A percentile compares a stretch with the other conserved stretches of the same genome.
Evolutionary conservation across 2,797 vertebrate genomes (phyloP).

Genomic region (Mycteria americana): DNA sequence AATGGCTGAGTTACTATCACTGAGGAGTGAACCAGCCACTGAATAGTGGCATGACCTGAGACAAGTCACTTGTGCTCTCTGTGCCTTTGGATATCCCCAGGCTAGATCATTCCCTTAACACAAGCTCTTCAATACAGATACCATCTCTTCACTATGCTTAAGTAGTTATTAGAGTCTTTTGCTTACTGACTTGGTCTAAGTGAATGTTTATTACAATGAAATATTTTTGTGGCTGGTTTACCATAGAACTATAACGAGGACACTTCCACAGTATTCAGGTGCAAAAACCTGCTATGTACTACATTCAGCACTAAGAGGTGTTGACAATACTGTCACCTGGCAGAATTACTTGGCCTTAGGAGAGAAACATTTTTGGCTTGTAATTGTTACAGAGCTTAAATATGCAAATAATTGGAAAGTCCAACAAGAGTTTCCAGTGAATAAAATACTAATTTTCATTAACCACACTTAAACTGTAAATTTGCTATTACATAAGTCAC

Average conservation of each 20-base stretch:
- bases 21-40: not conserved
- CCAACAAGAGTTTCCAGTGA: not conserved
- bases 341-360: not conserved
- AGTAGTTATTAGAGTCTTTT: not conserved
- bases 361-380: not conserved
- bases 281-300: not conserved
- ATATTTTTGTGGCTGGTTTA: not conserved
- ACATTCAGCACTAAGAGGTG: not conserved
- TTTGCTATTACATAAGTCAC: not conserved
- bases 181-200: not conserved
- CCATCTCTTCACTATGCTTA: not conserved
- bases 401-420: not conserved
- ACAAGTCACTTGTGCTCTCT: not conserved
- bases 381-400: constrained; percentile 1
- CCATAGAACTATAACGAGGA: not conserved
- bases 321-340: not conserved
- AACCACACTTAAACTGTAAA: constrained; percentile 5
- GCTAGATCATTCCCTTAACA: not conserved
- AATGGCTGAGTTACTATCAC: not conserved
- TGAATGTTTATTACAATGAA: not conserved
- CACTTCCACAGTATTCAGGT: not conserved
- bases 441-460: constrained; percentile 42
- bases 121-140: not conserved
- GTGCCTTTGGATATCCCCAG: not conserved
- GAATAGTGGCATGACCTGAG: not conserved